Percentiles rank a stretch among this genome's conserved stretches.
phyloP scores from a whole-genome alignment of 2,797 vertebrate genomes.

The Myotis pilosus region DNA sequence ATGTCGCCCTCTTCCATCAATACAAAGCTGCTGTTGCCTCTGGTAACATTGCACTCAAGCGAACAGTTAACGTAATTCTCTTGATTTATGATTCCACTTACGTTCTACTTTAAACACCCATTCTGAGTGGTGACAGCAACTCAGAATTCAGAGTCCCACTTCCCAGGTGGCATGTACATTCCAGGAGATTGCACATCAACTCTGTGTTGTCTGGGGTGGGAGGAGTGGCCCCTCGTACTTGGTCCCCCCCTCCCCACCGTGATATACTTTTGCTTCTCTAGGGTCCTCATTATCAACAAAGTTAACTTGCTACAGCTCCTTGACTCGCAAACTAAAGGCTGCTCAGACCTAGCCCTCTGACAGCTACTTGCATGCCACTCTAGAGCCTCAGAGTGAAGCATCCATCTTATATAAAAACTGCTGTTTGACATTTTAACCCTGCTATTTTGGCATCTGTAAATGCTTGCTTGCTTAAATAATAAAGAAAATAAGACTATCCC shows the following conservation, averaged over 20 bases:
- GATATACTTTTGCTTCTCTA: background rate
- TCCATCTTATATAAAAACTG: too few relatives aligned
- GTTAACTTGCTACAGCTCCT: background rate
- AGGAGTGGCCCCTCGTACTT: background rate
- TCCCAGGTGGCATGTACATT: background rate
- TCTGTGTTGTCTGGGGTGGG: background rate
- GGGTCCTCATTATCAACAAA: background rate
- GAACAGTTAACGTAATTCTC: constrained; percentile 4
- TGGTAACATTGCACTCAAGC: background rate
- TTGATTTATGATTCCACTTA: constrained; percentile 13
- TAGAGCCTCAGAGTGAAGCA: too few relatives aligned
- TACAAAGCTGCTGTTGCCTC: background rate
- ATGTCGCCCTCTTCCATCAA: background rate
- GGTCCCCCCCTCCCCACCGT: accelerated
- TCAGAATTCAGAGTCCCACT: background rate
- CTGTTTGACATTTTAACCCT: too few relatives aligned
- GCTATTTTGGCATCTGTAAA: too few relatives aligned
- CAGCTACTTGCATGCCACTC: accelerated
- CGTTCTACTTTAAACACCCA: background rate
- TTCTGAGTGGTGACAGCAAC: background rate
- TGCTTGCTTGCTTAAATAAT: too few relatives aligned
- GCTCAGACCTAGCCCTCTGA: background rate
- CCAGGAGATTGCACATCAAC: background rate
- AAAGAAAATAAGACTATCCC: too few relatives aligned
- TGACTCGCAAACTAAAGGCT: background rate